Conservation (phyloP, 2,113 vertebrate species). For the Gobio gobio region DNA sequence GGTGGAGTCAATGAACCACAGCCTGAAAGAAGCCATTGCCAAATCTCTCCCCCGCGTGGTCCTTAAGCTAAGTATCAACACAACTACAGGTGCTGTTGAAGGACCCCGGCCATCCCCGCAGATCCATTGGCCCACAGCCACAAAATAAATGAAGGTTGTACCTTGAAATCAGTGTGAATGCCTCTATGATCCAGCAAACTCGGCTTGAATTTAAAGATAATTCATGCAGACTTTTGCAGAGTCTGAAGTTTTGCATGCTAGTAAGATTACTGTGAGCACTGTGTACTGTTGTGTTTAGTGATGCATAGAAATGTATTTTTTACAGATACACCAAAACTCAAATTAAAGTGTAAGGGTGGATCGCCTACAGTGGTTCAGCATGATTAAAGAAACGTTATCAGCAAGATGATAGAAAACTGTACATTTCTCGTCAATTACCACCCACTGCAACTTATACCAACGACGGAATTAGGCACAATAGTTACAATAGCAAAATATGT, state of each 20-base stretch:
- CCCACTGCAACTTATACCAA: too few relatives aligned
- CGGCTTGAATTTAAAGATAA: not conserved
- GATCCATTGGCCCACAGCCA: slow-evolving; percentile 37
- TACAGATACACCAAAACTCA: not conserved
- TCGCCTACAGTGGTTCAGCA: too few relatives aligned
- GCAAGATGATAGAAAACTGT: too few relatives aligned
- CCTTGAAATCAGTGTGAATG: slow-evolving; percentile 37
- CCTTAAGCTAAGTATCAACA: slow-evolving; percentile 57
- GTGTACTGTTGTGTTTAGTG: not conserved
- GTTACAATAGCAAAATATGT: too few relatives aligned
- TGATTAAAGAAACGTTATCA: too few relatives aligned
- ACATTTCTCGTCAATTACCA: too few relatives aligned
- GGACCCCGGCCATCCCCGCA: slow-evolving; percentile 5
- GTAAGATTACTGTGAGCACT: not conserved
- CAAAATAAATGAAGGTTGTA: slow-evolving; percentile 21
- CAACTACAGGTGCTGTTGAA: slow-evolving; percentile 51
- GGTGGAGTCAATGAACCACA: slow-evolving; percentile 50
- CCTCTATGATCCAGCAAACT: not conserved
- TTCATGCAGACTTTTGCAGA: not conserved
- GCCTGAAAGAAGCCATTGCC: slow-evolving; percentile 51
- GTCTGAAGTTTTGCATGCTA: not conserved
- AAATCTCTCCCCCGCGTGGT: slow-evolving; percentile 49
- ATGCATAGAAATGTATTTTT: not conserved
- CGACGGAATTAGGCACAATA: too few relatives aligned
- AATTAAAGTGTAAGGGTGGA: too few relatives aligned